phyloP scores from a whole-genome alignment of 2,888 invertebrate species.

The Sminthurinus aureus region DNA sequence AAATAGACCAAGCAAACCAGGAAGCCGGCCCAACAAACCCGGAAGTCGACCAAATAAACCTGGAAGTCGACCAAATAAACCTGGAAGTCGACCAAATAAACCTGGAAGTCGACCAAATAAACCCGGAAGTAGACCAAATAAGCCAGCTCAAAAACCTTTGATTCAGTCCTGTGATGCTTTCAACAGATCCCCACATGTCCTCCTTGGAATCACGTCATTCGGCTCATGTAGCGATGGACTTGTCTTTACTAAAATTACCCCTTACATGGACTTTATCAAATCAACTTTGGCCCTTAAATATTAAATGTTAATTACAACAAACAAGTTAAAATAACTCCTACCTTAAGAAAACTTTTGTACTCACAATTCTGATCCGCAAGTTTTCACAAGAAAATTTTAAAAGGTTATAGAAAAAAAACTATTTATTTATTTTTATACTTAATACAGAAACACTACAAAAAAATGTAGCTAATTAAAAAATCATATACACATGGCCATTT shows the following conservation, averaged over 20 bases:
- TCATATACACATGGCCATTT: no score
- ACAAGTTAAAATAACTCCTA: not conserved
- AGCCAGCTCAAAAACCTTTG: not conserved
- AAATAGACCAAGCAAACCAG: not conserved
- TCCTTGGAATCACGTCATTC: not conserved
- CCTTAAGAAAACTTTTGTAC: not conserved
- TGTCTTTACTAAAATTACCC: not conserved
- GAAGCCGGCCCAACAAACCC: not conserved
- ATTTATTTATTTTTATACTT: no score
- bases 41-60: not conserved
- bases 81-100: not conserved
- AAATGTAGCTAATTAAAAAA: no score
- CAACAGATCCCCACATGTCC: not conserved
- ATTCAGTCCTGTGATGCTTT: not conserved
- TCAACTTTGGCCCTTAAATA: not conserved
- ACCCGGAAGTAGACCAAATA: not conserved
- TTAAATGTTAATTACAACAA: not conserved
- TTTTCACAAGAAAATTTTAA: no score
- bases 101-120: not conserved
- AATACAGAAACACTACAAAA: no score
- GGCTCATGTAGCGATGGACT: not conserved
- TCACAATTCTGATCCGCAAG: not conserved
- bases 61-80: not conserved
- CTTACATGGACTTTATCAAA: constrained; percentile 1
- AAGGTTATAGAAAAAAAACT: no score